phyloP scores from a whole-genome alignment of 2,113 vertebrate genomes.

The Ellobius talpinus region DNA sequence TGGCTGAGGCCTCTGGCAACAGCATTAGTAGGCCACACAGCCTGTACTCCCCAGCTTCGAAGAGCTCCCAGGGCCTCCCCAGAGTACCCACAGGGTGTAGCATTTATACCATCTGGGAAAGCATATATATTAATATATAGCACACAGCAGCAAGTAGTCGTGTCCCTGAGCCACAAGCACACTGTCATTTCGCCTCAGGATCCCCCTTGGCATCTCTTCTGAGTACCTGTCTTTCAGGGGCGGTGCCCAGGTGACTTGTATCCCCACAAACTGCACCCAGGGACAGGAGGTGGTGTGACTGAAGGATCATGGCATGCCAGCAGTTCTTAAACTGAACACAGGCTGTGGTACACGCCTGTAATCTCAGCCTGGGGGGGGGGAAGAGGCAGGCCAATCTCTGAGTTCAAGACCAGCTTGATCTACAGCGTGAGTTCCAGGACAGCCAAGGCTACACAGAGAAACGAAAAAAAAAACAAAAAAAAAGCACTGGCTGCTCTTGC shows the following conservation, averaged over 20 bases:
- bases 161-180: not conserved
- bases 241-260: not conserved
- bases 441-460: not conserved
- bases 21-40: not conserved
- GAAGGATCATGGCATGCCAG: too few relatives aligned
- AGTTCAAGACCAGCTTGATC: not conserved
- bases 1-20: not conserved
- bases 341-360: not conserved
- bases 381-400: not conserved
- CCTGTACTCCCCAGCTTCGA: rapidly evolving
- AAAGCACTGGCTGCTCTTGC: not conserved
- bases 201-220: not conserved
- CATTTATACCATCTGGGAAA: not conserved
- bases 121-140: too few relatives aligned
- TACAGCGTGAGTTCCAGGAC: not conserved
- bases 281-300: not conserved
- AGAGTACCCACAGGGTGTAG: rapidly evolving
- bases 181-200: not conserved
- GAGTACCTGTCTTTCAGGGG: not conserved
- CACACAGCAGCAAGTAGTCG: rapidly evolving
- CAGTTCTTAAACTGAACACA: not conserved
- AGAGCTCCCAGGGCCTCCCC: too few relatives aligned
- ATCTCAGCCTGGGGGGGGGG: not conserved
- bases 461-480: not conserved
- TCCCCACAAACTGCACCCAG: not conserved